Percentiles rank a stretch among this genome's conserved stretches.
Evolutionary conservation across 2,888 invertebrate genomes (phyloP).

Genomic region (Physocephala rufipes): DNA sequence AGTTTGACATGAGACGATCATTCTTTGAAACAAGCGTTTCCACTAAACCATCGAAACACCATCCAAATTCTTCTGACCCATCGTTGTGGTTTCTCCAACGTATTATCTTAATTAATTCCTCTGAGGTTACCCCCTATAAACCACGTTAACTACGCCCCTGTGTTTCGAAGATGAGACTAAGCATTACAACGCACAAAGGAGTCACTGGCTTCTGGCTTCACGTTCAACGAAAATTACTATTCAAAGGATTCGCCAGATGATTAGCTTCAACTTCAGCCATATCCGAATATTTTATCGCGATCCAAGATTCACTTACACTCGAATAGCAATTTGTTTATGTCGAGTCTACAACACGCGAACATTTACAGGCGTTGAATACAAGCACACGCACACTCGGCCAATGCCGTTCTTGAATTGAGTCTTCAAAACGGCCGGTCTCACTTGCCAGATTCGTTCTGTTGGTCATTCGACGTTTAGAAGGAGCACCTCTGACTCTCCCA

Average conservation of each 20-base stretch:
- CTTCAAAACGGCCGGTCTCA: constrained; percentile 15
- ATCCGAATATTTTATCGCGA: constrained; percentile 44
- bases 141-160: neutral
- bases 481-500: constrained; percentile 31
- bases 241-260: constrained; percentile 44
- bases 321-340: constrained; percentile 31
- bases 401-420: constrained; percentile 16
- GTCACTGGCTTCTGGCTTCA: constrained; percentile 1
- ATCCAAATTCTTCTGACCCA: too few species aligned
- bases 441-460: neutral
- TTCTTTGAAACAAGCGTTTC: too few species aligned
- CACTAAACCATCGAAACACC: neutral
- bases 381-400: neutral
- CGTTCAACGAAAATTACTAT: constrained; percentile 38
- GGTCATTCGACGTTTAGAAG: constrained; percentile 14
- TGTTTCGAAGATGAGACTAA: neutral
- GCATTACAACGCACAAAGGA: neutral
- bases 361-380: neutral
- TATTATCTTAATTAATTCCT: neutral
- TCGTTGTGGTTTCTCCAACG: too few species aligned
- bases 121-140: neutral
- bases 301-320: constrained; percentile 45
- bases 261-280: constrained; percentile 40
- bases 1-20: too few species aligned
- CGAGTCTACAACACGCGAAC: constrained; percentile 21